Evolutionary conservation across 2,797 vertebrate species (phyloP), one percentile per base, ranked within the genome.

Genomic region (Neosalanx taihuensis): DNA sequence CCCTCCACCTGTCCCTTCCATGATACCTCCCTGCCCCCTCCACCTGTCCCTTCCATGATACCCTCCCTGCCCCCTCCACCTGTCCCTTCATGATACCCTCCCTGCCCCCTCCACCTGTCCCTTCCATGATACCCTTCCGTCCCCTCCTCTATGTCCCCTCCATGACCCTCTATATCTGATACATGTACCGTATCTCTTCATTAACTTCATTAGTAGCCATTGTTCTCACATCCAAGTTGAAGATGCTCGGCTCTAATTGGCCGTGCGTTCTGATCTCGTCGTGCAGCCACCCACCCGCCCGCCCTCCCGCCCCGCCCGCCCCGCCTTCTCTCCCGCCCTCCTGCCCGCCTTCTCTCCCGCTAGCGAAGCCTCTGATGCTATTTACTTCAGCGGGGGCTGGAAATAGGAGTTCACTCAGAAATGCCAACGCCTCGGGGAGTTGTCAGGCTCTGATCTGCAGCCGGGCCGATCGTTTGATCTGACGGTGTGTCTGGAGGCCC

Each of bases 371-470:
- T 85, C 72, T 84, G 86, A 88, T 89, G 85, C 77, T 88, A 70
- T 78, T 84, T 85, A 77, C 73, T 82, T n/a, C 70, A 84, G 88
- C 72, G 89, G 83, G 85, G 88, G 88, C 80, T 81, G 85, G 76
- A 82, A 88, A 85, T 85, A 80, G 84, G 81, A 85, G 86, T 84
- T 88, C 77, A 76, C 77, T 86, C 82, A 86, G 83, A 91, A 86
- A 89, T 88, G 87, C 84, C 87, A 86, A 82, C 75, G 76, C 88
- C 79, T 0, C 75, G 81, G 88, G 89, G 87, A 90, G 83, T 88
- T 87, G 87, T 89, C 85, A 73, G 76, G 83, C 83, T 88, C 81
- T 88, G 85, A 90, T 91, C 88, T 76, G 81, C 79, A 77, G 83
- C 79, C 72, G 81, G 83, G 84, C 80, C 49, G 79, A 37, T 70